phyloP scores from a whole-genome alignment of 2,797 vertebrate genomes.

The Champsocephalus gunnari region DNA sequence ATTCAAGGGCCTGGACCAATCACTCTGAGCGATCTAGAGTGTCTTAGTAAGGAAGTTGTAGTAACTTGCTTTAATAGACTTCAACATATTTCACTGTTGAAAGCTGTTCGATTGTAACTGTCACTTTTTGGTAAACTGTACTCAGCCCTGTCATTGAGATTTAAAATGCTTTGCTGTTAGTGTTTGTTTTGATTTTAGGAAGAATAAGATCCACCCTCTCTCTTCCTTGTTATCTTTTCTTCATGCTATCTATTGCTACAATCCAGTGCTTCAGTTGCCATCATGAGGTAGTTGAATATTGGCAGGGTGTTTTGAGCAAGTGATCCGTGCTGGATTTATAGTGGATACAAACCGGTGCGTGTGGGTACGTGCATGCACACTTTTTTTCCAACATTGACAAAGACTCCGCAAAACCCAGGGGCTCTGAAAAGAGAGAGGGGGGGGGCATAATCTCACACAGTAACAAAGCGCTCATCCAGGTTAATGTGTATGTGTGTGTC shows the following conservation, averaged over 20 bases:
- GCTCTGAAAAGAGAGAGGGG: conserved; percentile 22
- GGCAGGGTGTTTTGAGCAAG: conserved; percentile 67
- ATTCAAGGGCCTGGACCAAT: neutral
- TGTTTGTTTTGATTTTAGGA: conserved; percentile 16
- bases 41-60: neutral
- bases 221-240: conserved; percentile 28
- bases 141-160: too few relatives aligned
- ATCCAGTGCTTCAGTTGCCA: conserved; percentile 53
- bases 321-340: conserved; percentile 71
- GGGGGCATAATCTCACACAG: conserved; percentile 61
- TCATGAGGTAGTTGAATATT: conserved; percentile 70
- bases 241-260: conserved; percentile 35
- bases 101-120: neutral
- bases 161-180: neutral
- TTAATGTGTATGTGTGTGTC: conserved; percentile 43
- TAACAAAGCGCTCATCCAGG: conserved; percentile 38
- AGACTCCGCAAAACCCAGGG: conserved; percentile 58
- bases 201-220: neutral
- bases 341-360: conserved; percentile 63
- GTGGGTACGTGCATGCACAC: conserved; percentile 2
- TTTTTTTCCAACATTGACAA: conserved; percentile 51
- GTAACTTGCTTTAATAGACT: neutral
- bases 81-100: neutral
- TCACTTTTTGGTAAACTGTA: neutral
- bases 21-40: neutral